These are phyloP conservation scores for Euura lappo DNA, from an alignment of 1,140 invertebrate species.

Conservation along the genomic window DNA sequence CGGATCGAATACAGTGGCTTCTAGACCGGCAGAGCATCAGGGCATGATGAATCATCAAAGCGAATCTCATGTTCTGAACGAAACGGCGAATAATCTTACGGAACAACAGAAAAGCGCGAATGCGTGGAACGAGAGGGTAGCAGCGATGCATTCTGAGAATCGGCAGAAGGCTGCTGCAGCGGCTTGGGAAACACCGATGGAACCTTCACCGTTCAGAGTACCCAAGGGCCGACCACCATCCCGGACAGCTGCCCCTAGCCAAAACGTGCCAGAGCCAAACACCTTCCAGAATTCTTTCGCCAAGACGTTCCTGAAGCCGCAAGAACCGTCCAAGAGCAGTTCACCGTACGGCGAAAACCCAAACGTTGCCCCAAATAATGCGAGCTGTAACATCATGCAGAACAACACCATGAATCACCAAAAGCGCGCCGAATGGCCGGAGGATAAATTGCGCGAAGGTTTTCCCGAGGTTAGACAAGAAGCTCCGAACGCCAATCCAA, in stretches of 20 bases:
- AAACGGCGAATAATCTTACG: constrained; percentile 5
- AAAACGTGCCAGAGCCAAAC: constrained; percentile 39
- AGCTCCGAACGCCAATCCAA: constrained; percentile 33
- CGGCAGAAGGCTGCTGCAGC: constrained; percentile 21
- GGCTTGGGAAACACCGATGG: constrained; percentile 44
- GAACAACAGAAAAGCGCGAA: constrained; percentile 25
- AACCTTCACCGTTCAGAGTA: constrained; percentile 67
- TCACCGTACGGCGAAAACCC: constrained; percentile 34
- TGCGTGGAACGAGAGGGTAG: constrained; percentile 34
- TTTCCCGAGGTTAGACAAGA: constrained; percentile 41
- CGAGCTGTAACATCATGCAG: constrained; percentile 22
- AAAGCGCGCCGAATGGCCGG: constrained; percentile 33
- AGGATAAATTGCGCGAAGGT: constrained; percentile 43
- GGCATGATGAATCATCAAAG: constrained; percentile 21
- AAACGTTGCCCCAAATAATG: constrained; percentile 25
- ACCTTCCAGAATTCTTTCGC: constrained; percentile 43
- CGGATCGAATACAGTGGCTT: constrained; percentile 9
- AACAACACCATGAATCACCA: constrained; percentile 16
- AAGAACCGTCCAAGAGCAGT: constrained; percentile 45
- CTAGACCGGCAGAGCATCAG: constrained; percentile 14
- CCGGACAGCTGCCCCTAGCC: constrained; percentile 52
- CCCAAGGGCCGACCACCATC: constrained; percentile 72
- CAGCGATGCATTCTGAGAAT: constrained; percentile 31
- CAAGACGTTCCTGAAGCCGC: constrained; percentile 54
- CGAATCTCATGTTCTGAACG: constrained; percentile 23